Evolutionary conservation across 1,140 invertebrate species (phyloP), one percentile per base, ranked within the genome.

Genomic region (Druon quercuslanigerum): DNA sequence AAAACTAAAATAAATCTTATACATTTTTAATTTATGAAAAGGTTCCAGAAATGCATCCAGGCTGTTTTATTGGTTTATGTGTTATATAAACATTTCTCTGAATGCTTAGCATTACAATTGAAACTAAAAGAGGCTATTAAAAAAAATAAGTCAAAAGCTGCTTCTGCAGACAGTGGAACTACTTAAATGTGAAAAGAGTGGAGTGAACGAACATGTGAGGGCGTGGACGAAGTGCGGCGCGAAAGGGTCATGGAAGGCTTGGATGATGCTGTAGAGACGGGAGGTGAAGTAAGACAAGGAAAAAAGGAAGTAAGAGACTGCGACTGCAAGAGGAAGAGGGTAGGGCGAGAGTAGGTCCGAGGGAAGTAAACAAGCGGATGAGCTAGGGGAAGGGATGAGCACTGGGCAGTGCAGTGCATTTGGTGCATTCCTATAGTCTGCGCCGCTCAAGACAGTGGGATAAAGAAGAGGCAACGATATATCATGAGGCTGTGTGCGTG

Each of bases 401-500:
- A 85, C 77, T 77, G 85, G 83, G 85, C 85, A 85, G 84, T 82
- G 85, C 85, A 84, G 85, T 87, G 85, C 86, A 88, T 89, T 89
- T 85, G 83, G 85, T 86, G 86, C 89, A 89, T 90, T 90, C 89
- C 87, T 86, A 80, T 70, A 88, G 87, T 88, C 86, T 88, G 85
- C 83, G 76, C 79, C 77, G 82, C 72, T 81, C 83, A 50, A 19
- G 50, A 9, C 14, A 20, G 40, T 40, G 33, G 20, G 50, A 14
- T 50, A 74, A 20, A 17, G n/a, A 56, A 57, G 16, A 74, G 72
- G 40, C 20, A 50, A 46, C 20, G 50, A 66, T 66, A 66, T 66
- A 33, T 66, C 60, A 14, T 20, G n/a, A n/a, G 40, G 14, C 13
- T n/a, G 60, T 66, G 60, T 66, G n/a, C 19, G 57, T 40, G 50